Percentiles rank a stretch among this genome's conserved stretches.
Evolutionary conservation across 2,888 invertebrate genomes (phyloP).

Genomic region (Apamea sordens): DNA sequence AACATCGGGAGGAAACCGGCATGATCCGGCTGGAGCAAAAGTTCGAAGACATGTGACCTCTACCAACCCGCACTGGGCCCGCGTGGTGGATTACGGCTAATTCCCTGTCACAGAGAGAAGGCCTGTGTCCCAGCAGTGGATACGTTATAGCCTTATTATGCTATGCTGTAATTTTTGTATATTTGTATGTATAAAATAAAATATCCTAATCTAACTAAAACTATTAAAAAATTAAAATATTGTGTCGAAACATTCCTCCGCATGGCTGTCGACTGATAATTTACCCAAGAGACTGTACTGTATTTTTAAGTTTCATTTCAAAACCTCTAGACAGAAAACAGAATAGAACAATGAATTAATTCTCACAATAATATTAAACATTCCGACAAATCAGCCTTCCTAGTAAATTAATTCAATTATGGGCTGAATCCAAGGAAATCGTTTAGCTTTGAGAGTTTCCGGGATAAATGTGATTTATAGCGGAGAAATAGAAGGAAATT

Average conservation of each 20-base stretch:
- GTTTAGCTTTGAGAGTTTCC: not conserved
- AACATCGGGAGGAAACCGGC: no score
- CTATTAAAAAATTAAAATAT: no score
- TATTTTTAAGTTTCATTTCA: not conserved
- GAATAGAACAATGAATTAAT: not conserved
- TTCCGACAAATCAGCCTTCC: not conserved
- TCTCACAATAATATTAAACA: constrained; percentile 9
- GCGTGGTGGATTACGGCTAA: not conserved
- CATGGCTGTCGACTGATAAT: no score
- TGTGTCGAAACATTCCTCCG: no score
- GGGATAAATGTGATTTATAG: constrained; percentile 2
- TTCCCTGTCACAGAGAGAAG: not conserved
- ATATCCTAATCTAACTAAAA: no score
- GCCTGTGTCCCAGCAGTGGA: not conserved
- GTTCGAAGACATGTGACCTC: not conserved
- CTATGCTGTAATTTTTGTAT: not conserved
- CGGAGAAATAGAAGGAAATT: not conserved
- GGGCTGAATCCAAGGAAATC: not conserved
- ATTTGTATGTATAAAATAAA: not conserved
- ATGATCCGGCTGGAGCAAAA: no score
- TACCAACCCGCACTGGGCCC: not conserved
- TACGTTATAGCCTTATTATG: not conserved
- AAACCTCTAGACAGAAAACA: not conserved
- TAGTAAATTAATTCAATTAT: constrained; percentile 9
- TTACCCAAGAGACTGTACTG: no score